phyloP scores from a whole-genome alignment of 2,888 invertebrate genomes.

The Limnephilus marmoratus region DNA sequence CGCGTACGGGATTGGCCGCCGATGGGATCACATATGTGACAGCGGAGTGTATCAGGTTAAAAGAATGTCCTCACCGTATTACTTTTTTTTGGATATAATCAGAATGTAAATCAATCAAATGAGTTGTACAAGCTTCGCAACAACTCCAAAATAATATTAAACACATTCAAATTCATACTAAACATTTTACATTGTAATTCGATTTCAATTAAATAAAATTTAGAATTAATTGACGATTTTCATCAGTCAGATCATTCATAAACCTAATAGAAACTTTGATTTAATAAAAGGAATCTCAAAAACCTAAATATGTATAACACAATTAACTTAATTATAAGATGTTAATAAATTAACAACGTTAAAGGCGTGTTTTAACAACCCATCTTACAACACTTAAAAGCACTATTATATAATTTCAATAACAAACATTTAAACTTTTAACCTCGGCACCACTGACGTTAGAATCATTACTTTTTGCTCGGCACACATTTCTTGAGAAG shows the following conservation, averaged over 20 bases:
- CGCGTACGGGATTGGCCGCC: no score
- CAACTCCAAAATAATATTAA: not conserved
- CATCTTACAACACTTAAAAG: constrained; percentile 15
- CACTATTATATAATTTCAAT: constrained; percentile 26
- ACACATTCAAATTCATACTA: not conserved
- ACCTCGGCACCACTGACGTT: not conserved
- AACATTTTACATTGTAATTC: not conserved
- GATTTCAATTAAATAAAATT: constrained; percentile 51
- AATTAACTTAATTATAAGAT: constrained; percentile 31
- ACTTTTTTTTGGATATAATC: not conserved
- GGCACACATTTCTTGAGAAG: not conserved
- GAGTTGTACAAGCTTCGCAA: not conserved
- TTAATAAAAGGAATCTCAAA: constrained; percentile 24
- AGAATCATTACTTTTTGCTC: not conserved
- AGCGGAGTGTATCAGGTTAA: not conserved
- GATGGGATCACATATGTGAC: no score
- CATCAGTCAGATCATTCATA: constrained; percentile 56
- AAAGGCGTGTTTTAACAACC: constrained; percentile 4
- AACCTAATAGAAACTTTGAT: not conserved
- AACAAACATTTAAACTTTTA: constrained; percentile 33
- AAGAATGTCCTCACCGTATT: not conserved
- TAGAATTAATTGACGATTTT: constrained; percentile 56
- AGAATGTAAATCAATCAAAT: not conserved
- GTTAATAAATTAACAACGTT: constrained; percentile 14
- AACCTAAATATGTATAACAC: not conserved